Percentiles rank a stretch among this genome's conserved stretches.
Conservation (phyloP, 2,888 invertebrate genomes). For the Cataglyphis rosenhaueri region DNA sequence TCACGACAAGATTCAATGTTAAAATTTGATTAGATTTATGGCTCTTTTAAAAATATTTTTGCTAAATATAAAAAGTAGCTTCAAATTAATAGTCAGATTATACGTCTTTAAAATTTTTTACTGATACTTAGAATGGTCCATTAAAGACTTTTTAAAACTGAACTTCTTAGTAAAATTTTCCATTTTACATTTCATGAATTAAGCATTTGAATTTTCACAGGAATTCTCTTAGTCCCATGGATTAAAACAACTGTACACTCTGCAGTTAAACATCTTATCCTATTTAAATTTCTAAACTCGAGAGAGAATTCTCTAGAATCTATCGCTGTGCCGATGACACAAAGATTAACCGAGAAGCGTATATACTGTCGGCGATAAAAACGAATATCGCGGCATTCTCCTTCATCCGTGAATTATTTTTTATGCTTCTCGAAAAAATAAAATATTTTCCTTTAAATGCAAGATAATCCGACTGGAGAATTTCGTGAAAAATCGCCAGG, state of each 20-base stretch:
- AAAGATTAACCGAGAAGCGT: neutral
- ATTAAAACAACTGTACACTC: constrained; percentile 35
- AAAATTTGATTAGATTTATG: neutral
- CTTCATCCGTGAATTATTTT: neutral
- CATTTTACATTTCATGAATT: constrained; percentile 39
- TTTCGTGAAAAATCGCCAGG: constrained; percentile 23
- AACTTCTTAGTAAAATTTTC: constrained; percentile 2
- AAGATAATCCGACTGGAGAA: neutral
- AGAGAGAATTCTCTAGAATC: constrained; percentile 26
- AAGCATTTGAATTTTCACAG: constrained; percentile 31
- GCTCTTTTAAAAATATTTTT: neutral
- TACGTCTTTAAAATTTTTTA: neutral
- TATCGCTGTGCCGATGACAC: neutral
- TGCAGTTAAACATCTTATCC: constrained; percentile 32
- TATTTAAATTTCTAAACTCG: constrained; percentile 32
- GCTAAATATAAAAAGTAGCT: constrained; percentile 4
- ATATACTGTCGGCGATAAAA: constrained; percentile 25
- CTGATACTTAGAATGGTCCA: neutral
- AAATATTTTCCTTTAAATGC: neutral
- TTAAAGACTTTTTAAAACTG: constrained; percentile 25
- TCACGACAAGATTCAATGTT: neutral
- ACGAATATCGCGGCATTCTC: constrained; percentile 12
- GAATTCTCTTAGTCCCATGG: constrained; percentile 24
- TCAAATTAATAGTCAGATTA: constrained; percentile 6
- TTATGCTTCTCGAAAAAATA: neutral